Evolutionary conservation across 2,113 vertebrate genomes (phyloP).

Genomic region (Gambusia affinis): DNA sequence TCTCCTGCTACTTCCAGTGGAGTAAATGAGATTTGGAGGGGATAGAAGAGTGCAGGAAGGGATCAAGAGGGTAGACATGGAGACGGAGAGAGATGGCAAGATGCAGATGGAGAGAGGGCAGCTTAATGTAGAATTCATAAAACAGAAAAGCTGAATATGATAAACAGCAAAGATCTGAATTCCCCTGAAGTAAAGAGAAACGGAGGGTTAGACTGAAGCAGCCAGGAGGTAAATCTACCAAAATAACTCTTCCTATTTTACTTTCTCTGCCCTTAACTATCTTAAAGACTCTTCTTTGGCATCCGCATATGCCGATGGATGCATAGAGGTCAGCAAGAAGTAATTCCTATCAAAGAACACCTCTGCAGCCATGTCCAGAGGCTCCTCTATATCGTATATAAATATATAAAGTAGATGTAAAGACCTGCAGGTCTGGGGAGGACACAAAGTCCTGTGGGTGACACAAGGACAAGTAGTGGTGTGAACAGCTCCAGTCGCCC

Average conservation of each 20-base stretch:
- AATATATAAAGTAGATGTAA: constrained; percentile 40
- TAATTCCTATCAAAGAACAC: constrained; percentile 52
- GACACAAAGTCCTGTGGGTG: constrained; percentile 59
- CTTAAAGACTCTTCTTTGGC: constrained; percentile 32
- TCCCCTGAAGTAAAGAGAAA: constrained; percentile 48
- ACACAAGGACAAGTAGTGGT: constrained; percentile 62
- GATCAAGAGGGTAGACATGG: constrained; percentile 71
- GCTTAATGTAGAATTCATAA: constrained; percentile 55
- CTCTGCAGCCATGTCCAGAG: constrained; percentile 26
- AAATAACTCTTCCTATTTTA: constrained; percentile 33
- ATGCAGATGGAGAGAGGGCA: constrained; percentile 47
- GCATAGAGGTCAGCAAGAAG: constrained; percentile 44
- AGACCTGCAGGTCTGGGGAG: constrained; percentile 36
- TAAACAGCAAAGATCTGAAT: constrained; percentile 53
- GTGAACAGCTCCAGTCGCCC: constrained; percentile 37
- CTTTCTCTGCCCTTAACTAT: constrained; percentile 35
- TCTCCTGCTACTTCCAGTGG: constrained; percentile 66
- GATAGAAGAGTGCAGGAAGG: constrained; percentile 63
- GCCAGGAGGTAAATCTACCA: constrained; percentile 33
- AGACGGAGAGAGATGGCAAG: constrained; percentile 45
- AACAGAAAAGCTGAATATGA: constrained; percentile 49
- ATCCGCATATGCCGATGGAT: constrained; percentile 14
- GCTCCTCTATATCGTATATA: constrained; percentile 43
- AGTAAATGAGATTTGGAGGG: constrained; percentile 79
- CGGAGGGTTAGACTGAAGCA: constrained; percentile 20